A percentile compares a stretch with the other conserved stretches of the same genome.
phyloP scores from a whole-genome alignment of 2,888 invertebrate genomes.

The Alloscopus bannaensis region DNA sequence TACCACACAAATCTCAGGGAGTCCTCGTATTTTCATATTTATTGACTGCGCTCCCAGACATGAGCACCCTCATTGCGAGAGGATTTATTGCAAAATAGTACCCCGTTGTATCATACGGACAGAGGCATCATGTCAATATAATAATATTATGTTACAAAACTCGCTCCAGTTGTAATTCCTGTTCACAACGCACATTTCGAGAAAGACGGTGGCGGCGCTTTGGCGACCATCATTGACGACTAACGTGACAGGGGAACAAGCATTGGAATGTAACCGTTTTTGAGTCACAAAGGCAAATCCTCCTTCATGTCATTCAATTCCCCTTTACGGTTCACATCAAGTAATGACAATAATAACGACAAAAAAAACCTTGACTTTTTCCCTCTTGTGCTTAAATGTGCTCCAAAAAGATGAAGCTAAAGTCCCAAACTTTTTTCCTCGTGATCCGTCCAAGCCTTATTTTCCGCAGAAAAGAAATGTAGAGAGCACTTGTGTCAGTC shows the following conservation, averaged over 20 bases:
- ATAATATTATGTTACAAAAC: background rate
- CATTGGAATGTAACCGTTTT: background rate
- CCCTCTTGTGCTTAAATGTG: background rate
- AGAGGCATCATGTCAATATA: background rate
- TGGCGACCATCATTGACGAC: background rate
- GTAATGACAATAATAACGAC: background rate
- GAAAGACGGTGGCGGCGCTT: background rate
- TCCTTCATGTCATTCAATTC: background rate
- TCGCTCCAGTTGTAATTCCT: background rate
- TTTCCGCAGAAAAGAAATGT: too few relatives aligned
- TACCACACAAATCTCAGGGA: too few relatives aligned
- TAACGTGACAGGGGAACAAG: background rate
- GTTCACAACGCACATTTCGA: background rate
- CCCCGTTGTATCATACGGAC: background rate
- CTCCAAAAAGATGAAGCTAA: background rate
- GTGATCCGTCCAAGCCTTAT: background rate
- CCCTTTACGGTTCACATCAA: background rate
- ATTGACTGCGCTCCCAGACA: too few relatives aligned
- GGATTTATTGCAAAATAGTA: too few relatives aligned
- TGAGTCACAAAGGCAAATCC: background rate
- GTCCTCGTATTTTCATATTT: too few relatives aligned
- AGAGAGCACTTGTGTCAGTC: too few relatives aligned
- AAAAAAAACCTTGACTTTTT: background rate
- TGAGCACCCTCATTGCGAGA: too few relatives aligned
- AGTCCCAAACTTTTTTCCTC: too few relatives aligned